Evolutionary conservation across 2,113 vertebrate genomes (phyloP).

Genomic region (Amphilophus citrinellus): DNA sequence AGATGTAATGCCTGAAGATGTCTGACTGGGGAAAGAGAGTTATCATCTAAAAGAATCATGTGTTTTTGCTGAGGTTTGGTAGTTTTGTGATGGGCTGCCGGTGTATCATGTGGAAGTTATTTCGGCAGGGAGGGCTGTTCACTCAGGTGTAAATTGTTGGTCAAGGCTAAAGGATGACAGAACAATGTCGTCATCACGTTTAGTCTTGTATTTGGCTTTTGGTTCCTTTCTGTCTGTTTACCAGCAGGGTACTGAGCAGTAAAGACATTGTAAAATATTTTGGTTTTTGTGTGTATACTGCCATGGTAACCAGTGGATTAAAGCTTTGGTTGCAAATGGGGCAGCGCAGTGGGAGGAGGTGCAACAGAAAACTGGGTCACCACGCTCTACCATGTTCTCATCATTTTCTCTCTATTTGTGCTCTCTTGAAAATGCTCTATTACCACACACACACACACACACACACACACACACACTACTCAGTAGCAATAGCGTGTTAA

Average conservation of each 20-base stretch:
- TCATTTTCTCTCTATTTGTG: slow-evolving; percentile 14
- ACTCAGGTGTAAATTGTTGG: background rate
- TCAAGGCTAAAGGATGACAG: background rate
- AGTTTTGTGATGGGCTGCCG: background rate
- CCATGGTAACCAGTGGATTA: slow-evolving; percentile 81
- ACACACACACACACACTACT: background rate
- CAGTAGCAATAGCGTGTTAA: background rate
- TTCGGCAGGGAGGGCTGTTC: background rate
- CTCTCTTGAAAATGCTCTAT: slow-evolving; percentile 25
- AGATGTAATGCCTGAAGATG: background rate
- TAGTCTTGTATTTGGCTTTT: background rate
- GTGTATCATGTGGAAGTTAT: background rate
- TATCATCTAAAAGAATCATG: background rate
- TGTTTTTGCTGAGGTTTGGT: background rate
- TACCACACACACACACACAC: background rate
- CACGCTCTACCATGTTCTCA: slow-evolving; percentile 36
- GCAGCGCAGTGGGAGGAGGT: slow-evolving; percentile 51
- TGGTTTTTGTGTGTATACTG: slow-evolving; percentile 23
- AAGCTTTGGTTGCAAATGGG: slow-evolving; percentile 81
- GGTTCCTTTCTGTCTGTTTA: background rate
- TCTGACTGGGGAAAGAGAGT: background rate
- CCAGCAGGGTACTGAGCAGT: background rate
- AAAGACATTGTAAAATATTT: slow-evolving; percentile 1
- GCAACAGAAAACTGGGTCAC: slow-evolving; percentile 81
- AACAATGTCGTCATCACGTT: background rate